Evolutionary conservation across 2,797 vertebrate species (phyloP).

Genomic region (Toxotes lorentzi): DNA sequence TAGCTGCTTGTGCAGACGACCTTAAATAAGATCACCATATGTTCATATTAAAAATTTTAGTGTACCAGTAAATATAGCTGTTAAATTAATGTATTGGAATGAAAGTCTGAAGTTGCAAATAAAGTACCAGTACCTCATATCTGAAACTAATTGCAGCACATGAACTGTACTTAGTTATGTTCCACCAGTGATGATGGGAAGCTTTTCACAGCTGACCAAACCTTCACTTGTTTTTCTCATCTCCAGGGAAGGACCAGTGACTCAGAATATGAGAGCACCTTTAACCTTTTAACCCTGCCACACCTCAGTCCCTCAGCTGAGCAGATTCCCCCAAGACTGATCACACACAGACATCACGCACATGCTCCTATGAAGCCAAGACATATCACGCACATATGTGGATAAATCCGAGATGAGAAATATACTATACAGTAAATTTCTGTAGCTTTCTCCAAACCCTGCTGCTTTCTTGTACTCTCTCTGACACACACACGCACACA

Average conservation of each 20-base stretch:
- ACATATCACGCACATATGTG: neutral
- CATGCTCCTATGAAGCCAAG: constrained; percentile 11
- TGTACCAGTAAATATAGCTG: neutral
- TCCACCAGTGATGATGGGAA: constrained; percentile 10
- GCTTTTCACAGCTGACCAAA: neutral
- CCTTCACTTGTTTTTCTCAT: constrained; percentile 63
- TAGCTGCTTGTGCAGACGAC: neutral
- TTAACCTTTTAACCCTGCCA: constrained; percentile 67
- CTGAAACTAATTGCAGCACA: neutral
- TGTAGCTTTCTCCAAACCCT: neutral
- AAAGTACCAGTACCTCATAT: neutral
- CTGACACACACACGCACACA: constrained; percentile 9
- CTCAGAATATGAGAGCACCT: constrained; percentile 60
- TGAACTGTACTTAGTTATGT: neutral
- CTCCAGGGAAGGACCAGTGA: constrained; percentile 48
- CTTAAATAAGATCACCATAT: neutral
- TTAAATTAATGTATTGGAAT: neutral
- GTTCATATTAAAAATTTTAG: neutral
- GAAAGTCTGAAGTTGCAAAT: neutral
- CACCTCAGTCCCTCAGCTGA: constrained; percentile 60
- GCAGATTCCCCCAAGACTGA: constrained; percentile 21
- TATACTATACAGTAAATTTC: neutral
- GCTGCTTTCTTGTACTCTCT: neutral
- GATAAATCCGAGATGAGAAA: constrained; percentile 15
- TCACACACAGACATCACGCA: constrained; percentile 30